Evolutionary conservation across 2,888 invertebrate genomes (phyloP).

Genomic region (Tinea pellionella): DNA sequence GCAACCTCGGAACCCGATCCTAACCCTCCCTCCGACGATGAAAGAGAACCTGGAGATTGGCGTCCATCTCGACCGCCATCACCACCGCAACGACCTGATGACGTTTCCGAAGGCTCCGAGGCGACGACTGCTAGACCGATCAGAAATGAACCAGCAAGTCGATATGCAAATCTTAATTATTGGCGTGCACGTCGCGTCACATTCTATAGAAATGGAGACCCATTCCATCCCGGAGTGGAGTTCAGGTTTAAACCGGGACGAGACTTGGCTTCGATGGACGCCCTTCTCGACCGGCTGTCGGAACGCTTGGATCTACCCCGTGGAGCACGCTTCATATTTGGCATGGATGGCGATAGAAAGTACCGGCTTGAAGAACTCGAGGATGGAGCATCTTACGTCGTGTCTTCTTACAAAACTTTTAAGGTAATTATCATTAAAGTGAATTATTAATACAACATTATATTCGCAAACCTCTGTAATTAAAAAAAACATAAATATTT

Average conservation of each 20-base stretch:
- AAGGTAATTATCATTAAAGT: conserved; percentile 70
- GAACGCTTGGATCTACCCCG: conserved; percentile 87
- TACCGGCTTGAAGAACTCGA: conserved; percentile 86
- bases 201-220: conserved; percentile 94
- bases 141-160: conserved; percentile 68
- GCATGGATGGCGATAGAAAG: conserved; percentile 90
- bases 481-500: neutral
- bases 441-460: no score
- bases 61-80: conserved; percentile 51
- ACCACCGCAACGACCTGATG: conserved; percentile 54
- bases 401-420: conserved; percentile 91
- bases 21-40: conserved; percentile 57
- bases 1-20: conserved; percentile 44
- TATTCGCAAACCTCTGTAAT: neutral
- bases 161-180: conserved; percentile 84
- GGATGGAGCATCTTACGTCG: conserved; percentile 93
- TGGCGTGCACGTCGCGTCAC: conserved; percentile 89
- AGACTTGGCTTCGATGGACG: conserved; percentile 87
- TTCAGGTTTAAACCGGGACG: conserved; percentile 88
- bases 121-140: conserved; percentile 71
- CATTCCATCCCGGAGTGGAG: conserved; percentile 90
- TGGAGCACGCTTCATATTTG: conserved; percentile 91
- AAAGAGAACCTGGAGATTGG: conserved; percentile 68
- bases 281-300: conserved; percentile 86
- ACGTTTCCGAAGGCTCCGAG: conserved; percentile 58